phyloP scores from a whole-genome alignment of 2,888 invertebrate species.

The Tenthredo mesomela region DNA sequence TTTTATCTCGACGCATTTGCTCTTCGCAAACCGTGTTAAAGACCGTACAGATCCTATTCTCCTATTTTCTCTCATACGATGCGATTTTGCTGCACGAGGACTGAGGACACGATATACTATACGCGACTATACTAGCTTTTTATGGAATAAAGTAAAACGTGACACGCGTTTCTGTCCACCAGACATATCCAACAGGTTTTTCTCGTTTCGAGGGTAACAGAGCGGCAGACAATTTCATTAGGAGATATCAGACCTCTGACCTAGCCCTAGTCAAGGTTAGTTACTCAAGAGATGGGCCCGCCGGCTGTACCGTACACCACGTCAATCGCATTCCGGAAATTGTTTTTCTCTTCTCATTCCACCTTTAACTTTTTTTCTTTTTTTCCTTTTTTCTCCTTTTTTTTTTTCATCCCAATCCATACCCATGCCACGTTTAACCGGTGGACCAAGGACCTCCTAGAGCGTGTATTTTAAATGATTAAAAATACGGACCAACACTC shows the following conservation, averaged over 20 bases:
- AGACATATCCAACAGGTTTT: slow-evolving; percentile 36
- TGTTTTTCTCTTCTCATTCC: slow-evolving; percentile 26
- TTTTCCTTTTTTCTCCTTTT: too few relatives aligned
- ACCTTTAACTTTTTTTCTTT: neutral
- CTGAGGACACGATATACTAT: neutral
- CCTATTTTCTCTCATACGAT: neutral
- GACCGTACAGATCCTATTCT: neutral
- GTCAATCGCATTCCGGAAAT: slow-evolving; percentile 51
- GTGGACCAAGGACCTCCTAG: slow-evolving; percentile 11
- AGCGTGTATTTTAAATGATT: slow-evolving; percentile 34
- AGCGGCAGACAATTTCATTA: slow-evolving; percentile 50
- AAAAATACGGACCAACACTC: neutral
- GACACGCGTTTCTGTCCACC: neutral
- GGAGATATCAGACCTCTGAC: slow-evolving; percentile 45
- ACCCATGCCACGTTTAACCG: neutral
- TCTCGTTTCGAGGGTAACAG: slow-evolving; percentile 19
- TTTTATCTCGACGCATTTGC: slow-evolving; percentile 1
- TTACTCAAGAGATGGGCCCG: slow-evolving; percentile 20
- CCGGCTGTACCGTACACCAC: neutral
- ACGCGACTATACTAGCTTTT: neutral
- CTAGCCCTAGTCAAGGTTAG: slow-evolving; percentile 5
- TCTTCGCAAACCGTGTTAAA: slow-evolving; percentile 32
- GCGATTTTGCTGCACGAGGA: neutral
- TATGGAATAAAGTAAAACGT: neutral
- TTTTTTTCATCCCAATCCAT: neutral